These are phyloP conservation scores for Tortrix viridana DNA, from an alignment of 2,888 invertebrate species.

Conservation along the genomic window DNA sequence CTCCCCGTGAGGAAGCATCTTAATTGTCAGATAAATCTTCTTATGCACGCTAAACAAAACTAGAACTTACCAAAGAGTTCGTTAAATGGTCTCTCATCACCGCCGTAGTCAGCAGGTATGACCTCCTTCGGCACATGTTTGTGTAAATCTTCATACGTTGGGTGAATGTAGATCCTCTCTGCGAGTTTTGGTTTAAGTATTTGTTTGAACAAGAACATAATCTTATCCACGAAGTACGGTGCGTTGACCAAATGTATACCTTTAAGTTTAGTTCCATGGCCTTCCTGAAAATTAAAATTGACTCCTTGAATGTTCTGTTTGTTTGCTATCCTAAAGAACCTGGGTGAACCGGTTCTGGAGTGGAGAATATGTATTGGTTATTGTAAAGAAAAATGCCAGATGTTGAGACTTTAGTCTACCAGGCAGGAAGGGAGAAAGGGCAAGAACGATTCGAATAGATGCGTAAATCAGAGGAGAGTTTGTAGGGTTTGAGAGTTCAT, in stretches of 20 bases:
- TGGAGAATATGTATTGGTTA: too few relatives aligned
- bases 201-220: constrained; percentile 68
- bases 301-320: background rate
- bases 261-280: constrained; percentile 72
- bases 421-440: too few relatives aligned
- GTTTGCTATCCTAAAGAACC: background rate
- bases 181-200: constrained; percentile 72
- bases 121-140: constrained; percentile 71
- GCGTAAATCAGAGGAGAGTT: too few relatives aligned
- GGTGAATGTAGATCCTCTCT: constrained; percentile 68
- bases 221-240: constrained; percentile 67
- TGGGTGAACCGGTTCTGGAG: too few relatives aligned
- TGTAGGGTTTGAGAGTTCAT: too few relatives aligned
- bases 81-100: constrained; percentile 50
- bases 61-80: constrained; percentile 23
- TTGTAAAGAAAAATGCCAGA: too few relatives aligned
- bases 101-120: constrained; percentile 70
- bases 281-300: constrained; percentile 60
- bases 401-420: too few relatives aligned
- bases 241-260: constrained; percentile 76
- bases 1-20: too few relatives aligned
- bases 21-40: too few relatives aligned
- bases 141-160: constrained; percentile 64
- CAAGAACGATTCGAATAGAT: too few relatives aligned
- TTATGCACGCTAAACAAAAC: too few relatives aligned